Conservation (phyloP, 2,888 invertebrate genomes). For the Oxytorus armatus region DNA sequence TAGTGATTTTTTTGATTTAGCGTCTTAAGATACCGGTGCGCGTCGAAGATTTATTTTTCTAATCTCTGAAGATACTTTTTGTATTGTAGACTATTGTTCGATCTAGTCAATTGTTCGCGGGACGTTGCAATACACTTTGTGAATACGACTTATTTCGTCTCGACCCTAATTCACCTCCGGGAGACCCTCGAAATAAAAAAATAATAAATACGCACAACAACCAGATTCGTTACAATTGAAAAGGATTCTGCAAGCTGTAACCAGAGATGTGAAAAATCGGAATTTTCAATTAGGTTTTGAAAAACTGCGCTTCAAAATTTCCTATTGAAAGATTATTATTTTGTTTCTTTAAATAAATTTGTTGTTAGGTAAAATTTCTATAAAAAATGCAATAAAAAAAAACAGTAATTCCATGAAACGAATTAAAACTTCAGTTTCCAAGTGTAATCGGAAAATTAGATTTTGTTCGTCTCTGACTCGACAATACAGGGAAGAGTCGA, state of each 20-base stretch:
- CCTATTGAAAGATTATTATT: no score
- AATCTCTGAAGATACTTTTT: constrained; percentile 64
- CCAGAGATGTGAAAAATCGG: no score
- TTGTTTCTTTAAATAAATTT: no score
- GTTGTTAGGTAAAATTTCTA: not conserved
- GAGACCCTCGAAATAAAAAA: constrained; percentile 33
- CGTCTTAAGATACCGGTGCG: constrained; percentile 37
- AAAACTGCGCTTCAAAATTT: no score
- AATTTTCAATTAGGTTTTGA: no score
- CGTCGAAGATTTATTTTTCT: constrained; percentile 55
- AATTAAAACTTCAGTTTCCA: not conserved
- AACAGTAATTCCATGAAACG: not conserved
- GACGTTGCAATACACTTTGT: constrained; percentile 78
- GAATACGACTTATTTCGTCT: constrained; percentile 60
- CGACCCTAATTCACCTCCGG: constrained; percentile 32
- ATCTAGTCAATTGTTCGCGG: constrained; percentile 82
- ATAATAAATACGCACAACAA: constrained; percentile 24
- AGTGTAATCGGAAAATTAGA: constrained; percentile 17
- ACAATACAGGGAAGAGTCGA: constrained; percentile 42
- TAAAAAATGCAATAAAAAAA: not conserved
- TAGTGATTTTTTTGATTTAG: constrained; percentile 18
- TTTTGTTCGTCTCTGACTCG: constrained; percentile 27
- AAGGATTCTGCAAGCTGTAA: constrained; percentile 15
- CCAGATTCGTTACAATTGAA: constrained; percentile 9
- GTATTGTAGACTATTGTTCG: constrained; percentile 69